A percentile compares a stretch with the other conserved stretches of the same genome.
These are phyloP conservation scores for Sesamia nonagrioides DNA, from an alignment of 1,140 invertebrate species.

Conservation along the genomic window DNA sequence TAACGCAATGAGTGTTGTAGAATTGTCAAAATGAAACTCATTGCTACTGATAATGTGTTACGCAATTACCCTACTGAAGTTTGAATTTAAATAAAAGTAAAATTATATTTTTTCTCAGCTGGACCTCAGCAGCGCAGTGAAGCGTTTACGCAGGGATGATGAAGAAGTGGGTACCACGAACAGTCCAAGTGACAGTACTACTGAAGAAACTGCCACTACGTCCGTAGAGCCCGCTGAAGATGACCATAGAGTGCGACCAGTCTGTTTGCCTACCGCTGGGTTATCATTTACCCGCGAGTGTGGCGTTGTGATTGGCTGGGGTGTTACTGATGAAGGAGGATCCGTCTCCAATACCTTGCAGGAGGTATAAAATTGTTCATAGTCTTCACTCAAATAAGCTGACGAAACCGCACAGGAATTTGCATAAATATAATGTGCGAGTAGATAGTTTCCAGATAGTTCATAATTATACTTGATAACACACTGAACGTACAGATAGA, in stretches of 20 bases:
- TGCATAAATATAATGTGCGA: too few relatives aligned
- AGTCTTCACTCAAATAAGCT: background rate
- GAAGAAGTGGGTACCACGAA: constrained; percentile 5
- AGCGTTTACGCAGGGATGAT: constrained; percentile 58
- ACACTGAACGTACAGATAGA: too few relatives aligned
- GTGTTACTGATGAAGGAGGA: constrained; percentile 89
- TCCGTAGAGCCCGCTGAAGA: constrained; percentile 80
- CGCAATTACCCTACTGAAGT: too few relatives aligned
- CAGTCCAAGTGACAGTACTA: background rate
- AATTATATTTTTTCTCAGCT: constrained; percentile 63
- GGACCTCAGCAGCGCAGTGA: constrained; percentile 74
- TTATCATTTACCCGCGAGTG: constrained; percentile 87
- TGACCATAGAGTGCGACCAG: constrained; percentile 89
- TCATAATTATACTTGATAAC: too few relatives aligned
- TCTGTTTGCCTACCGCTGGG: constrained; percentile 91
- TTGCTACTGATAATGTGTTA: too few relatives aligned
- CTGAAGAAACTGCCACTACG: constrained; percentile 22
- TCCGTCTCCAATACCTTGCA: constrained; percentile 86
- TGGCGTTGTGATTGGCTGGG: constrained; percentile 91
- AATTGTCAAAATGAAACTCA: too few relatives aligned
- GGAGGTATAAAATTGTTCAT: background rate
- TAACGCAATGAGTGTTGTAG: too few relatives aligned
- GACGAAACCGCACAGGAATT: background rate
- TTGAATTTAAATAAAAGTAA: too few relatives aligned
- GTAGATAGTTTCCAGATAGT: too few relatives aligned